A percentile compares a stretch with the other conserved stretches of the same genome.
Conservation (phyloP, 2,888 invertebrate species). For the Choristoneura rosaceana region DNA sequence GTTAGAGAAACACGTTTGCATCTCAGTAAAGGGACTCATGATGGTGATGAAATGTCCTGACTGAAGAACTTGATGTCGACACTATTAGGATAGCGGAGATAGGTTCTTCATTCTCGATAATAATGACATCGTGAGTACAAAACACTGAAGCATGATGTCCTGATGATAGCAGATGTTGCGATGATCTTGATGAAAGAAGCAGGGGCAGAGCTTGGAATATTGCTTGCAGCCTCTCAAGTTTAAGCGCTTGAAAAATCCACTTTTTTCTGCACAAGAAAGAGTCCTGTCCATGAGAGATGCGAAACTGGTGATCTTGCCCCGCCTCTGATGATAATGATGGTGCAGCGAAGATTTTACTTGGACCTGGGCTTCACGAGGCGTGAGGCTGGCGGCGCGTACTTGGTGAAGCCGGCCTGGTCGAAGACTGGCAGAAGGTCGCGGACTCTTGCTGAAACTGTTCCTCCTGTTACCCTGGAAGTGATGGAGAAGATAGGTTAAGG, state of each 20-base stretch:
- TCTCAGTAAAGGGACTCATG: too few relatives aligned
- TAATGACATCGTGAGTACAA: not conserved
- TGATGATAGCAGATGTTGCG: slow-evolving; percentile 3
- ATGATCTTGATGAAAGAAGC: slow-evolving; percentile 4
- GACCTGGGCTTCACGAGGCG: slow-evolving; percentile 89
- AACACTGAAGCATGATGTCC: not conserved
- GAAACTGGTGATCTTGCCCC: slow-evolving; percentile 1
- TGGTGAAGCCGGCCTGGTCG: slow-evolving; percentile 93
- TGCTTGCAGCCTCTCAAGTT: not conserved
- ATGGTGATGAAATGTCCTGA: not conserved
- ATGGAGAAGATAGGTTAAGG: slow-evolving; percentile 39
- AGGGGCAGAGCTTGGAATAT: slow-evolving; percentile 10
- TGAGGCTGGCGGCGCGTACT: slow-evolving; percentile 92
- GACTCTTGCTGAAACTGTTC: slow-evolving; percentile 88
- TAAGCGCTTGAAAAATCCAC: not conserved
- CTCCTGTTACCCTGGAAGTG: slow-evolving; percentile 86
- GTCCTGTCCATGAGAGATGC: not conserved
- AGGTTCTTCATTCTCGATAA: not conserved
- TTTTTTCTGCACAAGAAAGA: not conserved
- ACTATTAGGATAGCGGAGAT: not conserved
- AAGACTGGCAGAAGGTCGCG: slow-evolving; percentile 92
- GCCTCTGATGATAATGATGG: slow-evolving; percentile 13
- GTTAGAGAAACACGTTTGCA: too few relatives aligned
- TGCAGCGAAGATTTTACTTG: slow-evolving; percentile 57
- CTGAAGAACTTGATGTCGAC: not conserved